Evolutionary conservation across 2,888 invertebrate genomes (phyloP).

Genomic region (Caenorhabditis imperialis): DNA sequence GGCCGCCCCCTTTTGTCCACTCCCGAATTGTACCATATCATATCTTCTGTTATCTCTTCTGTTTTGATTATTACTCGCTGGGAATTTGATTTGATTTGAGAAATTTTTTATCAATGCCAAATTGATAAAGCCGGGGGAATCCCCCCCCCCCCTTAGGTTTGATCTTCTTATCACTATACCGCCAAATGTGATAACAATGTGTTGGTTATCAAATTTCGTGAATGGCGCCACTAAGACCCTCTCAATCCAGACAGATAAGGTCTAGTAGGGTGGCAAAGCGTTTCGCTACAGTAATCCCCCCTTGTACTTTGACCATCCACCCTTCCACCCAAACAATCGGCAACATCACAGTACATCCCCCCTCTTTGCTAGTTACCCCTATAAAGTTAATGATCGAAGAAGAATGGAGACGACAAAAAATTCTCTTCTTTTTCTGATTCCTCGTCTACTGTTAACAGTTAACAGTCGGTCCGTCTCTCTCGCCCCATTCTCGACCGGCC

Average conservation of each 20-base stretch:
- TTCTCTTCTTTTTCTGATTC: constrained; percentile 1
- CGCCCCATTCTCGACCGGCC: constrained; percentile 14
- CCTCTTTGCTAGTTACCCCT: too few relatives aligned
- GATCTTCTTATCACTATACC: constrained; percentile 33
- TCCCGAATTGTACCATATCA: constrained; percentile 1
- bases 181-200: constrained; percentile 43
- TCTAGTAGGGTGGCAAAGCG: too few relatives aligned
- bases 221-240: background rate
- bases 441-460: constrained; percentile 22
- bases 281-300: too few relatives aligned
- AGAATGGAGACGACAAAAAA: constrained; percentile 5
- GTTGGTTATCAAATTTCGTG: constrained; percentile 47
- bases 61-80: too few relatives aligned
- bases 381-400: constrained; percentile 43
- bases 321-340: background rate
- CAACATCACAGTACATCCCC: constrained; percentile 37
- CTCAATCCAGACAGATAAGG: too few relatives aligned
- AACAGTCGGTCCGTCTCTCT: constrained; percentile 18
- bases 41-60: background rate
- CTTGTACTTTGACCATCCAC: too few relatives aligned
- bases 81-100: too few relatives aligned
- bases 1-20: constrained; percentile 6
- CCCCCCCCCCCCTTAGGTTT: background rate
- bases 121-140: background rate
- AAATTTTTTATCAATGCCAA: background rate